Percentiles rank a stretch among this genome's conserved stretches.
Evolutionary conservation across 2,113 vertebrate genomes (phyloP).

Genomic region (Tauraco erythrolophus): DNA sequence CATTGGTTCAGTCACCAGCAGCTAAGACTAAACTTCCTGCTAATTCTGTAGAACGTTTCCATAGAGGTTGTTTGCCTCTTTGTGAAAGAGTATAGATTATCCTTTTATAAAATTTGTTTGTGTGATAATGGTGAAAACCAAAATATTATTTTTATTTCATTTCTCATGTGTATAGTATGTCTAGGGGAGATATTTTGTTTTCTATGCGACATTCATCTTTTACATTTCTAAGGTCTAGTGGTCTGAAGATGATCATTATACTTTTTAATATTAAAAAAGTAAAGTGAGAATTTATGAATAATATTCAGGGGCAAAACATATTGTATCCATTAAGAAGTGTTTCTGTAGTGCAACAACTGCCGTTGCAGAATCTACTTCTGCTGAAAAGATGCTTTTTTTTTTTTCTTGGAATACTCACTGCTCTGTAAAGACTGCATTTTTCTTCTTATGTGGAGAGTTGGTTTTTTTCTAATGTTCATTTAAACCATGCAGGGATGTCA

Average conservation of each 20-base stretch:
- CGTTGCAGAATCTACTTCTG: not conserved
- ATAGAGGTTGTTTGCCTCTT: not conserved
- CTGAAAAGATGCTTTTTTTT: not conserved
- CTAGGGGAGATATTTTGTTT: not conserved
- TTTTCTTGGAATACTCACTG: not conserved
- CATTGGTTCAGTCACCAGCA: not conserved
- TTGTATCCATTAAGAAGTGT: not conserved
- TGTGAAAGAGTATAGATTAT: not conserved
- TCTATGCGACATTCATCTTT: not conserved
- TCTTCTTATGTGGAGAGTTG: not conserved
- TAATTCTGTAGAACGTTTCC: not conserved
- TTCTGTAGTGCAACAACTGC: not conserved
- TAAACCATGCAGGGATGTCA: not conserved
- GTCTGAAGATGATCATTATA: not conserved
- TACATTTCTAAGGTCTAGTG: not conserved
- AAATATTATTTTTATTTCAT: not conserved
- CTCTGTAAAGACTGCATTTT: not conserved
- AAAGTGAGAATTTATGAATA: not conserved
- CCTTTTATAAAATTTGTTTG: not conserved
- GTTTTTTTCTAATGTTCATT: not conserved
- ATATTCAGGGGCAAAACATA: not conserved
- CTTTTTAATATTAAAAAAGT: not conserved
- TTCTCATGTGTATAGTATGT: not conserved
- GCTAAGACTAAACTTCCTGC: not conserved
- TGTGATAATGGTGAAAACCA: rapidly evolving